Percentiles rank a stretch among this genome's conserved stretches.
Evolutionary conservation across 2,888 invertebrate genomes (phyloP).

Genomic region (Loripinus fragilis): DNA sequence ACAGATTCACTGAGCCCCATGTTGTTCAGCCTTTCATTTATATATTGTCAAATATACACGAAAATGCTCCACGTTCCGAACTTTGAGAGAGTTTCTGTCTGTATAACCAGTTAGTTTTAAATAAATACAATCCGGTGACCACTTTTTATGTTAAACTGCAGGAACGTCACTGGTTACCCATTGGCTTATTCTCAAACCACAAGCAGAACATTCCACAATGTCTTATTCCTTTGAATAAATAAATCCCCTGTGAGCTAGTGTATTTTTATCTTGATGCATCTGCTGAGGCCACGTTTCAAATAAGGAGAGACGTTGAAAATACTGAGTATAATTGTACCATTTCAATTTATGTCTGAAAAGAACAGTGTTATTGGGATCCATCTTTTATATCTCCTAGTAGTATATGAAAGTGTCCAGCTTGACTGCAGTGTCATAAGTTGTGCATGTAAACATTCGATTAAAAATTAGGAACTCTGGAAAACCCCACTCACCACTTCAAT

Average conservation of each 20-base stretch:
- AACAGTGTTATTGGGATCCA: constrained; percentile 27
- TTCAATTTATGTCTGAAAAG: constrained; percentile 35
- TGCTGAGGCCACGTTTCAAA: constrained; percentile 40
- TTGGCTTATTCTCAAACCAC: constrained; percentile 37
- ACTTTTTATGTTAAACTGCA: constrained; percentile 29
- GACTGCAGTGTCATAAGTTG: not conserved
- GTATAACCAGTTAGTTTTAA: constrained; percentile 28
- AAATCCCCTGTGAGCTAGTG: constrained; percentile 39
- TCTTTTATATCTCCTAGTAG: not conserved
- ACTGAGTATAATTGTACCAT: constrained; percentile 28
- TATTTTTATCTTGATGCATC: constrained; percentile 37
- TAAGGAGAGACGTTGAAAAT: constrained; percentile 32
- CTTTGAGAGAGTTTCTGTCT: constrained; percentile 2
- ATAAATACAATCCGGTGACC: constrained; percentile 35
- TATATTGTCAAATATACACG: constrained; percentile 1
- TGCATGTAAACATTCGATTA: not conserved
- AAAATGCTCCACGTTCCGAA: constrained; percentile 7
- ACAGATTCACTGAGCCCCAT: constrained; percentile 34
- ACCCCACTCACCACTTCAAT: constrained; percentile 16
- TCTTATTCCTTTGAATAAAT: constrained; percentile 44
- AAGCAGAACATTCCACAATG: constrained; percentile 44
- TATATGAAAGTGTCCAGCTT: not conserved
- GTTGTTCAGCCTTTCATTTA: not conserved
- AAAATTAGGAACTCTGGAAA: not conserved
- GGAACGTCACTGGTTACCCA: constrained; percentile 33